Conservation (phyloP, 2,113 vertebrate genomes). For the Sylvicapra grimmia region DNA sequence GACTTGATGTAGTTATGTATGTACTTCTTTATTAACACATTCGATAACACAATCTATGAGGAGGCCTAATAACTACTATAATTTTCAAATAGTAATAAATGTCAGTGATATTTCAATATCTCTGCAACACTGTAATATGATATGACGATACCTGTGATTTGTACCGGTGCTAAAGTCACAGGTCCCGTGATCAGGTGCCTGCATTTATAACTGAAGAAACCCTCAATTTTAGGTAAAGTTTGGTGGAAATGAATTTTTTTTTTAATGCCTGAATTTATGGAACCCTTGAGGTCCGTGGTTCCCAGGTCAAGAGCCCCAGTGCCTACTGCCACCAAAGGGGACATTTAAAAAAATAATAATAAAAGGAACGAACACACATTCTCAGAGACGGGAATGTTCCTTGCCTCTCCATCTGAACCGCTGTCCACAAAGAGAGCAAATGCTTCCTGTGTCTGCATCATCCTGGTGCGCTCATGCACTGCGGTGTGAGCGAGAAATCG, state of each 20-base stretch:
- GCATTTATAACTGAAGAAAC: neutral
- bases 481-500: conserved; percentile 54
- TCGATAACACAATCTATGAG: neutral
- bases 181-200: neutral
- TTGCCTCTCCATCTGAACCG: accelerated
- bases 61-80: too few species aligned
- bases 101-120: neutral
- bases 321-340: too few species aligned
- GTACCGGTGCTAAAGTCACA: neutral
- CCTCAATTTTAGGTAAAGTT: neutral
- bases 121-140: neutral
- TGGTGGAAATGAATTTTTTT: neutral
- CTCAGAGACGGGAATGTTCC: accelerated
- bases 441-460: accelerated
- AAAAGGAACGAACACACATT: accelerated
- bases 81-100: neutral
- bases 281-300: neutral
- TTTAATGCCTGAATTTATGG: neutral
- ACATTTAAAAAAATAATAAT: neutral
- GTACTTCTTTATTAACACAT: neutral
- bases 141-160: neutral
- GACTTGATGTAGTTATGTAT: neutral
- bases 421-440: neutral
- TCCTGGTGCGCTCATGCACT: conserved; percentile 52
- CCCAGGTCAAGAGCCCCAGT: neutral